These are phyloP conservation scores for Datnioides undecimradiatus DNA, from an alignment of 2,113 vertebrate species.

Conservation along the genomic window DNA sequence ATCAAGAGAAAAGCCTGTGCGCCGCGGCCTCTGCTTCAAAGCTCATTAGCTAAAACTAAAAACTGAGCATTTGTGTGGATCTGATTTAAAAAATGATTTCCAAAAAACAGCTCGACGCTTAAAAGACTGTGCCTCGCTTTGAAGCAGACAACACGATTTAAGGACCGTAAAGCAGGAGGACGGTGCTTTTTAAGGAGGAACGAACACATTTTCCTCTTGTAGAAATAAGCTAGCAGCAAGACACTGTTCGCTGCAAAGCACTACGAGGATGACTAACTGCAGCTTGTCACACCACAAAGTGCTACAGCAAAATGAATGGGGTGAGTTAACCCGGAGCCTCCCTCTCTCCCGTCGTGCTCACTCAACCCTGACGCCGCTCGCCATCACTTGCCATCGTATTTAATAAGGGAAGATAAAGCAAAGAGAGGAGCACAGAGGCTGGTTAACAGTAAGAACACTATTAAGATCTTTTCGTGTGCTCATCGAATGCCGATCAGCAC, in stretches of 20 bases:
- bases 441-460: background rate
- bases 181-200: background rate
- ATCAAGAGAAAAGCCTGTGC: background rate
- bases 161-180: background rate
- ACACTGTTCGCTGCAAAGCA: background rate
- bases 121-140: background rate
- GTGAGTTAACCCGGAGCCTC: background rate
- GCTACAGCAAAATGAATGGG: background rate
- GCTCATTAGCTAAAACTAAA: background rate
- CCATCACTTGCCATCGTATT: background rate
- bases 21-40: background rate
- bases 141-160: background rate
- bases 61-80: background rate
- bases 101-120: background rate
- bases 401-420: background rate
- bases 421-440: background rate
- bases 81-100: background rate
- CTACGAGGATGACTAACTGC: background rate
- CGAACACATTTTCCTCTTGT: background rate
- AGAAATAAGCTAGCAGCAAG: background rate
- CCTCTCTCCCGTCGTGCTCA: too few relatives aligned
- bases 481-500: background rate
- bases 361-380: too few relatives aligned
- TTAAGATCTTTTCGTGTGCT: background rate
- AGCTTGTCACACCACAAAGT: background rate